phyloP scores from a whole-genome alignment of 1,140 invertebrate genomes.

The Panulirus ornatus region DNA sequence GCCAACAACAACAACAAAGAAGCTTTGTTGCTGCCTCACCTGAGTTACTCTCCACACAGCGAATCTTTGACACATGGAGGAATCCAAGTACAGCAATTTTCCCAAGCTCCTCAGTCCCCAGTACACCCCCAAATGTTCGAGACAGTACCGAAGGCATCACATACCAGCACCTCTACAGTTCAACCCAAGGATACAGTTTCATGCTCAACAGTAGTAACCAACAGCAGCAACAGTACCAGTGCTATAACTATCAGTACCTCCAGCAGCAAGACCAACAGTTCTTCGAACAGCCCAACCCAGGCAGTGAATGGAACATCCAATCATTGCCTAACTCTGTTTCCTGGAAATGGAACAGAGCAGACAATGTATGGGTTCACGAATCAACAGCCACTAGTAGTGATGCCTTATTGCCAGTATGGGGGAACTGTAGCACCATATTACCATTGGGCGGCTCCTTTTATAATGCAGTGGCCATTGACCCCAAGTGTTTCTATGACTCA shows the following conservation, averaged over 20 bases:
- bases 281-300: slow-evolving; percentile 9
- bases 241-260: neutral
- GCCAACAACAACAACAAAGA: neutral
- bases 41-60: neutral
- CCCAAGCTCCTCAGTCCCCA: slow-evolving; percentile 19
- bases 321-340: neutral
- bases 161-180: slow-evolving; percentile 3
- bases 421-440: slow-evolving; percentile 32
- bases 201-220: neutral
- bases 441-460: slow-evolving; percentile 34
- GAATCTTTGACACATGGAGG: neutral
- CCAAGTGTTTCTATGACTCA: slow-evolving; percentile 6
- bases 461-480: slow-evolving; percentile 56
- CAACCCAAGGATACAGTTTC: slow-evolving; percentile 18
- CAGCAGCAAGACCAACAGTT: slow-evolving; percentile 35
- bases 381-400: slow-evolving; percentile 20
- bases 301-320: neutral
- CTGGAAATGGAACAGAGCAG: slow-evolving; percentile 40
- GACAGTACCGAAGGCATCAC: neutral
- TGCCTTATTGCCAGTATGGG: slow-evolving; percentile 50
- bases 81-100: slow-evolving; percentile 8
- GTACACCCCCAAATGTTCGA: neutral
- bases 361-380: slow-evolving; percentile 37
- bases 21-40: slow-evolving; percentile 16
- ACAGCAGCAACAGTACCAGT: neutral